Percentiles rank a stretch among this genome's conserved stretches.
Evolutionary conservation across 2,888 invertebrate genomes (phyloP).

Genomic region (Cantharis rustica): DNA sequence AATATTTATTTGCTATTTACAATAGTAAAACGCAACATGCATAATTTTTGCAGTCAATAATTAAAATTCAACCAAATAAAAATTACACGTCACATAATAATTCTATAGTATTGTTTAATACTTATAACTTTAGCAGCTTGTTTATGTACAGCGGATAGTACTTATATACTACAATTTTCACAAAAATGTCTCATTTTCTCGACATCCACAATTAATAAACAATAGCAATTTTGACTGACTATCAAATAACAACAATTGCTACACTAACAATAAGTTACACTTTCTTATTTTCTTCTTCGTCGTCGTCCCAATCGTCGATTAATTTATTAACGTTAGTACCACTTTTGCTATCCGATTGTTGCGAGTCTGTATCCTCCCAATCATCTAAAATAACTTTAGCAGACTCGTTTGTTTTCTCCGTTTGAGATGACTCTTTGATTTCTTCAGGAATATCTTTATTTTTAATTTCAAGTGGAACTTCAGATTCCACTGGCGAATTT

Average conservation of each 20-base stretch:
- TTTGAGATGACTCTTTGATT: background rate
- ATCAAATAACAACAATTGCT: background rate
- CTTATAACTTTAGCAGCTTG: background rate
- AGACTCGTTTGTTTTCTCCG: conserved; percentile 16
- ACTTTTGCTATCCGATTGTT: conserved; percentile 48
- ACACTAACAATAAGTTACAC: background rate
- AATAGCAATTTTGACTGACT: background rate
- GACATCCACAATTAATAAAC: background rate
- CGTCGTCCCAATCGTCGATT: conserved; percentile 57
- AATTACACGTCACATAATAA: background rate
- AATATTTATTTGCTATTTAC: background rate
- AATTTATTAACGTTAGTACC: conserved; percentile 52
- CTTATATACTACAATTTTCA: background rate
- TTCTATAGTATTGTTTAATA: background rate
- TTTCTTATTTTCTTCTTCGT: conserved; percentile 47
- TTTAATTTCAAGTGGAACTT: background rate
- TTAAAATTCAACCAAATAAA: background rate
- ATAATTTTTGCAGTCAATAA: background rate
- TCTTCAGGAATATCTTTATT: background rate
- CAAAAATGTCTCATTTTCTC: background rate
- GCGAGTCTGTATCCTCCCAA: conserved; percentile 57
- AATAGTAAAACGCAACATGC: background rate
- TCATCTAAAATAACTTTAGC: conserved; percentile 52
- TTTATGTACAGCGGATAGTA: background rate
- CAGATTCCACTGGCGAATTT: background rate